Evolutionary conservation across 2,888 invertebrate genomes (phyloP), one percentile per base, ranked within the genome.

Genomic region (Euzetes globulus): DNA sequence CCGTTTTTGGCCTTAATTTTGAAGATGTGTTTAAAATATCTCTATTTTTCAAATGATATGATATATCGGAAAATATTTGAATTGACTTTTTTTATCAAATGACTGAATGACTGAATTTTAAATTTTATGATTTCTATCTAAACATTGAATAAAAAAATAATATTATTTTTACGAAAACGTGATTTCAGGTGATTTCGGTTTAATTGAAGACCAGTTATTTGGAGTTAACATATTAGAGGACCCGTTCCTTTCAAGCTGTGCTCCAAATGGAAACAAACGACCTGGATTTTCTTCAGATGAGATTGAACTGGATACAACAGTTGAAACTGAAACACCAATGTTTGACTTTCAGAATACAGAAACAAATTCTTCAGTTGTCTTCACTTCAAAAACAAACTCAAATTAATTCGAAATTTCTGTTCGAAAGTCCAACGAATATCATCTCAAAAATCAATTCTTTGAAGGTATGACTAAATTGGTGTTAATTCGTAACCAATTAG

Each of bases 141-240:
- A 55, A 22, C 25, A 25, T 55, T 55, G 9, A 6, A n/a, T 58
- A 37, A 1, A 11, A 37, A 17, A 65, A 37, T 65, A 37, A 33
- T n/a, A n/a, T 33, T 27, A 37, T 37, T 37, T 65, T 65, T 65
- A 60, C 27, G 2, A 60, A 27, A 37, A 45, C 7, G 17, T 15
- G 7, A 70, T 47, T 70, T 70, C 25, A 70, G 70, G 70, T 47
- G 70, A 70, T 70, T 70, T 70, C 47, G 47, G 70, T 22, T 25
- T 70, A 47, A 47, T 70, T 19, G 70, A 70, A 25, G 70, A 70
- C 37, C 70, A 70, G n/a, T 45, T 45, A 6, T 47, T 70, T 4
- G 70, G 45, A 27, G 47, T 22, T 3, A 70, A 47, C 41, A 15
- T 70, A 47, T 70, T 70, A 19, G 45, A 70, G 1, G 47, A 70